Evolutionary conservation across 1,140 invertebrate species (phyloP).

Genomic region (Lethrus apterus): DNA sequence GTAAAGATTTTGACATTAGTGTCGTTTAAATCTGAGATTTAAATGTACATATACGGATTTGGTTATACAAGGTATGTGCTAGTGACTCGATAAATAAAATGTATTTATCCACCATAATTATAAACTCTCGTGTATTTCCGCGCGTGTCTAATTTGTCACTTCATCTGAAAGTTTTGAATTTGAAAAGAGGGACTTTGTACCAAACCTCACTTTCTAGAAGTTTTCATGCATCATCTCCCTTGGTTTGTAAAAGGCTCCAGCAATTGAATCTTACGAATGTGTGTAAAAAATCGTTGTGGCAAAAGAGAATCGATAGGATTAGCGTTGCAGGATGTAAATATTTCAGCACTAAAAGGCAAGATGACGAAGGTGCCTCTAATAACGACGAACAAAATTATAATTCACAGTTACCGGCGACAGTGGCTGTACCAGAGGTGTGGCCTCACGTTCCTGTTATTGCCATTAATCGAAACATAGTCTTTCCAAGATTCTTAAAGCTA

Average conservation of each 20-base stretch:
- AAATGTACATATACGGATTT: too few species aligned
- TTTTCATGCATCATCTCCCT: background rate
- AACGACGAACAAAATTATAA: slow-evolving; percentile 32
- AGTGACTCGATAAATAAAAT: too few species aligned
- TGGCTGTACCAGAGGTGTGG: slow-evolving; percentile 95
- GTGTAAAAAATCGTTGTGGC: background rate
- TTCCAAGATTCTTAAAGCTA: slow-evolving; percentile 97
- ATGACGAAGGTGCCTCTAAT: slow-evolving; percentile 34
- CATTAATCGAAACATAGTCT: slow-evolving; percentile 89
- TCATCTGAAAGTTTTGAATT: too few species aligned
- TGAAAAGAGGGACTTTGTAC: too few species aligned
- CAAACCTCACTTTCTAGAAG: slow-evolving; percentile 17
- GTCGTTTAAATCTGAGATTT: too few species aligned
- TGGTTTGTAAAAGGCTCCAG: background rate
- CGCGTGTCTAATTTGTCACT: too few species aligned
- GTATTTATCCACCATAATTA: too few species aligned
- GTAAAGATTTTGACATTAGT: too few species aligned
- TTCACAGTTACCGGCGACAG: slow-evolving; percentile 70
- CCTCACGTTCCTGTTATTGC: slow-evolving; percentile 93
- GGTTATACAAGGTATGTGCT: too few species aligned
- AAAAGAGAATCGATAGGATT: background rate
- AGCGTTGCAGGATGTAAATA: slow-evolving; percentile 13
- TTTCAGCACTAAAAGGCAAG: slow-evolving; percentile 25
- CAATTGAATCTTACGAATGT: background rate
- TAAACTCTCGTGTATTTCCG: too few species aligned